These are phyloP conservation scores for Poeciliopsis presidionis DNA, from an alignment of 2,797 vertebrate species.

Conservation along the genomic window DNA sequence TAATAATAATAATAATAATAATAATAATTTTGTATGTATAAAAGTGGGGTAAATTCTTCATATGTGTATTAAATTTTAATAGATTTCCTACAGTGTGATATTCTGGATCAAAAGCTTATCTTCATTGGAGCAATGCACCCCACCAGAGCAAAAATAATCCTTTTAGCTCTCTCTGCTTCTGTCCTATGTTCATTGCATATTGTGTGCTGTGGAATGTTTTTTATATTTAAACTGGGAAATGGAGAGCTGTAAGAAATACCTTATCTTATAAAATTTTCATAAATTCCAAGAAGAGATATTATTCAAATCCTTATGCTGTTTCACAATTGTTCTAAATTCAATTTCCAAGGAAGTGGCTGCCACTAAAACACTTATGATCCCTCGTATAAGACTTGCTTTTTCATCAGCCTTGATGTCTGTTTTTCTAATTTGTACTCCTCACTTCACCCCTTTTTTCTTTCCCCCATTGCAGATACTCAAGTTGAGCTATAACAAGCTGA, in stretches of 20 bases:
- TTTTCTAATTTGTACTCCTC: conserved; percentile 34
- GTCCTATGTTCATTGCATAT: conserved; percentile 12
- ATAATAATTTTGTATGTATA: conserved; percentile 16
- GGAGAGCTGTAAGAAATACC: conserved; percentile 9
- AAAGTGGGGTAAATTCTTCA: neutral
- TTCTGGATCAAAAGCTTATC: conserved; percentile 40
- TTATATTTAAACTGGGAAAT: conserved; percentile 11
- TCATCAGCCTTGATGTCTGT: conserved; percentile 40
- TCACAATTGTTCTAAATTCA: conserved; percentile 36
- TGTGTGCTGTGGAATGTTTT: conserved; percentile 22
- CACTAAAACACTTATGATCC: conserved; percentile 19
- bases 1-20: conserved; percentile 34
- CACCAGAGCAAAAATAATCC: conserved; percentile 32
- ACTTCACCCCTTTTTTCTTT: neutral
- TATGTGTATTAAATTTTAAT: conserved; percentile 40
- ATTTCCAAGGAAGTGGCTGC: conserved; percentile 43
- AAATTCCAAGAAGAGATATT: conserved; percentile 26
- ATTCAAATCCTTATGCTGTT: conserved; percentile 16
- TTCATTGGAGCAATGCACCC: conserved; percentile 38
- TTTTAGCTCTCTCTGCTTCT: conserved; percentile 28
- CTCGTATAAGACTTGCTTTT: conserved; percentile 12
- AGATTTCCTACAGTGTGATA: conserved; percentile 21
- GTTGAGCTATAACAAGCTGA: conserved; percentile 95
- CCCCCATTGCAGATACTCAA: conserved; percentile 87
- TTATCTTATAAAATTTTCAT: conserved; percentile 16